Evolutionary conservation across 2,113 vertebrate species (phyloP).

Genomic region (Pica pica): DNA sequence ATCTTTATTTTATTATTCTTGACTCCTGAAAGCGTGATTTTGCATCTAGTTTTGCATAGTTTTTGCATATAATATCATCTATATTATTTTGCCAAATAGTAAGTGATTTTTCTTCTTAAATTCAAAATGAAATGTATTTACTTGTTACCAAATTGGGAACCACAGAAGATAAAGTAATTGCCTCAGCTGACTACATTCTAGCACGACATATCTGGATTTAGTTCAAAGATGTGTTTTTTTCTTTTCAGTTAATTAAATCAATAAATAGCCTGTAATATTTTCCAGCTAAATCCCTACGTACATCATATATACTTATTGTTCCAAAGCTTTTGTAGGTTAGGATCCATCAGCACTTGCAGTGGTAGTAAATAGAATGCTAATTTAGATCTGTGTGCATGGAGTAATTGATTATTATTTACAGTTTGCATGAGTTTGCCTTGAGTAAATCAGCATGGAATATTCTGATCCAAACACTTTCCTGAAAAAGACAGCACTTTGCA

Average conservation of each 20-base stretch:
- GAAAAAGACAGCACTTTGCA: neutral
- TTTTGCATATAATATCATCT: neutral
- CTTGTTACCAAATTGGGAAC: neutral
- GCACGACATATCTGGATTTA: neutral
- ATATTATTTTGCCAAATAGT: neutral
- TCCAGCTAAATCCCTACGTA: neutral
- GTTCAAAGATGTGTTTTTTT: neutral
- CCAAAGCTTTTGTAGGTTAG: neutral
- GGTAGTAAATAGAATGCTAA: neutral
- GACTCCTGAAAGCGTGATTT: neutral
- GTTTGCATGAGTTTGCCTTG: neutral
- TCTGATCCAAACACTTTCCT: neutral
- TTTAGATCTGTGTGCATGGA: neutral
- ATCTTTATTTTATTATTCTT: neutral
- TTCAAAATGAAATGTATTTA: neutral
- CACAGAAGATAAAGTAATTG: neutral
- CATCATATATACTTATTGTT: neutral
- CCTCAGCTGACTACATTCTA: neutral
- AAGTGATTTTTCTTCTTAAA: neutral
- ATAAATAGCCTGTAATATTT: neutral
- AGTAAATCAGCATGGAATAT: neutral
- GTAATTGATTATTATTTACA: neutral
- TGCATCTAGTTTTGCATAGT: neutral
- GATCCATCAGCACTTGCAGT: neutral
- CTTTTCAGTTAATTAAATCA: neutral